Base-by-base conservation (phyloP, 2,113 vertebrate genomes). In the Alethe castanea region DNA sequence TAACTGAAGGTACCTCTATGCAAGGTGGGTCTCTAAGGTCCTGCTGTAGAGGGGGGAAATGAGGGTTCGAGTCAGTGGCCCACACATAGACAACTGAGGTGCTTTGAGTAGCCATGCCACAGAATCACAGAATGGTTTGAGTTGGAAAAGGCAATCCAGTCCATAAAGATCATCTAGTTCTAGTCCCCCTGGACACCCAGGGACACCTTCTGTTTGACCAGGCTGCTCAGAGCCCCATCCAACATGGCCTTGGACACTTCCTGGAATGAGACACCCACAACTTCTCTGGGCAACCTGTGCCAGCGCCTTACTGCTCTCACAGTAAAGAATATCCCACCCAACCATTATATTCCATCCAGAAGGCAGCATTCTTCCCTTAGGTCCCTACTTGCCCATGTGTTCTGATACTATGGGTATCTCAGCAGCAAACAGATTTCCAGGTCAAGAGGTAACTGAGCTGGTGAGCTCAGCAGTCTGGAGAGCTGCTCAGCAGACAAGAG, bases 251-350 rank as follows among this genome's bases (percentile, higher is more conserved):
- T 72, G 8, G 12, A 50, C 59, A 8, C 22, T 53, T 67, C 13
- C 19, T 17, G n/a, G 38, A 18, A 47, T 31, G 29, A 53, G 24
- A 22, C 24, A 47, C 17, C 7, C n/a, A 31, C 47, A 35, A 19
- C 9, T 40, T 47, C 16, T n/a, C n/a, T 53, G 20, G 19, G 29
- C 11, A 82, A 7, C 8, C 16, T 53, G 11, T 31, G n/a, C n/a
- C n/a, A 40, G 6, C 0, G 0, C 7, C n/a, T 53, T 24, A 18
- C 17, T 36, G 28, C 16, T 24, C 38, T 45, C 53, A 60, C 53
- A 60, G 53, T 25, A 31, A 74, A 60, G 45, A 60, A 35, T 31
- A 31, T 48, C 22, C 22, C 36, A 22, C 15, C 2, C 6, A 45
- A 10, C 18, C 24, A 16, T 19, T 45, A 4, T 8, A 56, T 25